Conservation (phyloP, 2,888 invertebrate species). For the Macroteleia sp. region DNA sequence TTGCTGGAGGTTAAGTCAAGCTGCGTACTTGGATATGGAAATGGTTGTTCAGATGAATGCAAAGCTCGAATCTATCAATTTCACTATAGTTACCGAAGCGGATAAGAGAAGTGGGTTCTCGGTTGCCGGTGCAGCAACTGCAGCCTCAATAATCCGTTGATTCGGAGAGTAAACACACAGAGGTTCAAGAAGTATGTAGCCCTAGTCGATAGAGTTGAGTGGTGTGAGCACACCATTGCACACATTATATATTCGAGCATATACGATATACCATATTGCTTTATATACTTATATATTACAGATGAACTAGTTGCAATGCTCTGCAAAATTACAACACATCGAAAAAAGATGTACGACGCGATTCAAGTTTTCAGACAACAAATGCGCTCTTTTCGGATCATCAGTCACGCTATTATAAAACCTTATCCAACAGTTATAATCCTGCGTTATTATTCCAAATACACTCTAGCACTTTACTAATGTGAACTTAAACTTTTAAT, state of each 20-base stretch:
- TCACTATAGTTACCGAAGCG: slow-evolving; percentile 70
- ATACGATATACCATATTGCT: slow-evolving; percentile 42
- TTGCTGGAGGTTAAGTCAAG: slow-evolving; percentile 68
- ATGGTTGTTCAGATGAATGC: slow-evolving; percentile 74
- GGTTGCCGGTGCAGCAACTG: slow-evolving; percentile 60
- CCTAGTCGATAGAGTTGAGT: slow-evolving; percentile 47
- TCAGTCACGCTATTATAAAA: too few relatives aligned
- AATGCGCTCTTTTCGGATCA: too few relatives aligned
- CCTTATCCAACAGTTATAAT: too few relatives aligned
- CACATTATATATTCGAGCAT: slow-evolving; percentile 68
- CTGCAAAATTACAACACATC: too few relatives aligned
- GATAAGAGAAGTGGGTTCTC: slow-evolving; percentile 51
- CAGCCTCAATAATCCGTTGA: slow-evolving; percentile 77
- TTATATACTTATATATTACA: slow-evolving; percentile 26
- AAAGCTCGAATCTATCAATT: slow-evolving; percentile 81
- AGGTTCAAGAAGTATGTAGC: slow-evolving; percentile 70
- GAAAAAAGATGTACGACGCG: too few relatives aligned
- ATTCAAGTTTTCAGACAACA: too few relatives aligned
- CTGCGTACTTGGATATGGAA: slow-evolving; percentile 78
- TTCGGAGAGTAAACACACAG: slow-evolving; percentile 78
- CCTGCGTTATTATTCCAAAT: too few relatives aligned
- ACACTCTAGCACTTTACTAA: too few relatives aligned
- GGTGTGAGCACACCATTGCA: slow-evolving; percentile 58
- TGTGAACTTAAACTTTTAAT: too few relatives aligned
- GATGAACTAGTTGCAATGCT: slow-evolving; percentile 10